phyloP scores from a whole-genome alignment of 2,113 vertebrate genomes.

The Rhegmatorhina hoffmannsi region DNA sequence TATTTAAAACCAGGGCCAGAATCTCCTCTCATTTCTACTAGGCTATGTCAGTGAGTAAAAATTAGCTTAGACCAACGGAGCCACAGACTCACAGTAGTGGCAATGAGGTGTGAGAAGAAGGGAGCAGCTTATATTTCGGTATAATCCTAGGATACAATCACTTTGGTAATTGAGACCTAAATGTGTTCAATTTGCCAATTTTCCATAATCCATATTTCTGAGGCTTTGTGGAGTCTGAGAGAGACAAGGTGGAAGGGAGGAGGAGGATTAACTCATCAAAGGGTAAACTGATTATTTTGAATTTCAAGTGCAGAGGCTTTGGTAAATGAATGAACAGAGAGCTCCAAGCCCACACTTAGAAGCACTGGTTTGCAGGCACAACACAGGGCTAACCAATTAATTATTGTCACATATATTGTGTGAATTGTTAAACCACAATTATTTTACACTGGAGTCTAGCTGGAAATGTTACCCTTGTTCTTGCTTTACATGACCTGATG shows the following conservation, averaged over 20 bases:
- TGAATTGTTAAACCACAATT: not conserved
- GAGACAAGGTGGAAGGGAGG: not conserved
- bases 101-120: not conserved
- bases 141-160: not conserved
- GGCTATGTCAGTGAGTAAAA: conserved; percentile 26
- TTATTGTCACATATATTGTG: not conserved
- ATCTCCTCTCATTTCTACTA: conserved; percentile 36
- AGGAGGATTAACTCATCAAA: conserved; percentile 19
- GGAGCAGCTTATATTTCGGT: not conserved
- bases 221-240: not conserved
- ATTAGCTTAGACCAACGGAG: not conserved
- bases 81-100: not conserved
- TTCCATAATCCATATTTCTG: conserved; percentile 18
- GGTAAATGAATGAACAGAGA: conserved; percentile 5
- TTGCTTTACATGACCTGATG: not conserved
- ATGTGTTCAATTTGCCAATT: not conserved
- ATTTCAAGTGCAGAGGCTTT: not conserved
- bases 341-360: not conserved
- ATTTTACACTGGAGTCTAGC: not conserved
- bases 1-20: conserved; percentile 53
- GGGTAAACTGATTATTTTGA: conserved; percentile 12
- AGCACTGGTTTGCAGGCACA: not conserved
- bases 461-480: not conserved
- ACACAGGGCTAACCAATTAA: conserved; percentile 3
- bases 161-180: not conserved